Evolutionary conservation across 2,888 invertebrate species (phyloP), one percentile per base, ranked within the genome.

Genomic region (Psylliodes chrysocephalus): DNA sequence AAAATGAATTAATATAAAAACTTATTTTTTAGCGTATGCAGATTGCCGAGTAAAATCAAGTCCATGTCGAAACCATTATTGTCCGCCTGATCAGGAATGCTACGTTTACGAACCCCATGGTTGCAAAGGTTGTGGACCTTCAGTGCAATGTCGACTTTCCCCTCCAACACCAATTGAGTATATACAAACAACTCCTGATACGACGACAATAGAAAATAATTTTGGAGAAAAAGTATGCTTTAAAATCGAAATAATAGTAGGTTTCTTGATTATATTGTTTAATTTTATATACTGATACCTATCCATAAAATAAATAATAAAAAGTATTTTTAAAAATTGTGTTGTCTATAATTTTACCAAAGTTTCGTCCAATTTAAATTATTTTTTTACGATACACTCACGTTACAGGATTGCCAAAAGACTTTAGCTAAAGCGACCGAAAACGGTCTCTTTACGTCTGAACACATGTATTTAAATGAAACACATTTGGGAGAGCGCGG

Each of bases 51-150:
- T 68, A 40, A 19, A 25, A 22, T 52, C 69, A 22, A 71, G 79
- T 65, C 74, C 75, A 6, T 81, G 81, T 59, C 44, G 71, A 30
- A 66, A 72, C 18, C 65, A 72, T 57, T 71, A 74, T 49, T 81
- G 81, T 61, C 77, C 79, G 35, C 71, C 74, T 19, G 78, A 75
- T 35, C 70, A 75, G 63, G 77, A 78, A 28, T 80, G 81, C 63
- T 74, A 75, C 52, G 60, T 75, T n/a, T 77, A 71, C 54, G 64
- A 74, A 55, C 76, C 79, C 38, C 42, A 66, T 35, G 66, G 72
- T 14, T 78, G 78, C 56, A 60, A 52, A 5, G 80, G 79, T 7
- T 77, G 78, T 68, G 75, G 73, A 10, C 60, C 65, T 2, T 54
- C 60, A 12, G 33, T 53, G 18, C 66, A 67, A 46, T 73, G 73